phyloP scores from a whole-genome alignment of 2,797 vertebrate genomes.

The Urophycis tenuis region DNA sequence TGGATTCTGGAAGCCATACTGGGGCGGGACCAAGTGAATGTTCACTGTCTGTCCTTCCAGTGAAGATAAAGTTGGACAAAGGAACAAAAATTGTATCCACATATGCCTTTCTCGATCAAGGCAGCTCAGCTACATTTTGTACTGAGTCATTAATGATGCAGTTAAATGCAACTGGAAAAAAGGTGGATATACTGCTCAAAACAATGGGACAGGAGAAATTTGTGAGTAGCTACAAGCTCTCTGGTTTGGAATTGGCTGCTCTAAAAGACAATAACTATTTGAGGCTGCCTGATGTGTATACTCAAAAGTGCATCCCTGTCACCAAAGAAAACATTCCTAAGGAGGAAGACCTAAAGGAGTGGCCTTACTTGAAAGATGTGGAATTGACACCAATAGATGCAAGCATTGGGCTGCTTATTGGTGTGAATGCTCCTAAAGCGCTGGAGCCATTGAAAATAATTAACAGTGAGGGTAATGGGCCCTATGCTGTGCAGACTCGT shows the following conservation, averaged over 20 bases:
- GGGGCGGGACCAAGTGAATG: background rate
- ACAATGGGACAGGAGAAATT: background rate
- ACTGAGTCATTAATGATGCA: background rate
- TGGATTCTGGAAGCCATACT: background rate
- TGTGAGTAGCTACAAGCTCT: background rate
- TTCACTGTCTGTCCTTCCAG: background rate
- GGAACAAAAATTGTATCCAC: background rate
- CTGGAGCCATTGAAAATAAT: conserved; percentile 8
- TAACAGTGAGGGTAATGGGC: conserved; percentile 1
- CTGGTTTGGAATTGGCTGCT: conserved; percentile 1
- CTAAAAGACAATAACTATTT: background rate
- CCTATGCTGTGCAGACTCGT: no score
- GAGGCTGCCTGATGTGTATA: background rate
- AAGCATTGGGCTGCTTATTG: conserved; percentile 7
- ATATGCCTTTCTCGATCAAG: background rate
- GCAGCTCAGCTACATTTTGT: no score
- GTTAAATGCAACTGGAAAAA: background rate
- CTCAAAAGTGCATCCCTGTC: background rate
- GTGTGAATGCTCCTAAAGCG: conserved; percentile 12
- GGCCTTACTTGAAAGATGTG: conserved; percentile 9
- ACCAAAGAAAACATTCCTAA: conserved; percentile 5
- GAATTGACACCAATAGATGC: background rate
- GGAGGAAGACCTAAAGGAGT: background rate
- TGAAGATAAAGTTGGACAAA: background rate
- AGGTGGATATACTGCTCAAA: background rate